Evolutionary conservation across 2,797 vertebrate genomes (phyloP).

Genomic region (Myotis vivesi): DNA sequence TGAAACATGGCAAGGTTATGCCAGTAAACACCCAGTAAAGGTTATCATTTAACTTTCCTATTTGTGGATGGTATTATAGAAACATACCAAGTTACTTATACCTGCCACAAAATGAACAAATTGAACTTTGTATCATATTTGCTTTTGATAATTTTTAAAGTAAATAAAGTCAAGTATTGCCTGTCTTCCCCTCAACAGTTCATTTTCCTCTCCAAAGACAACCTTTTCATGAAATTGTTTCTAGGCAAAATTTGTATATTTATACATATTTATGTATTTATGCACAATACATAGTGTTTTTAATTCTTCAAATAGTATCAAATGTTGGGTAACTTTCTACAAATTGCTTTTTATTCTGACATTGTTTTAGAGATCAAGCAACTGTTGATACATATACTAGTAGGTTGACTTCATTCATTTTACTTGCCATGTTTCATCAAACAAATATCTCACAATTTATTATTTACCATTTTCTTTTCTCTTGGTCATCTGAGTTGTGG

Average conservation of each 20-base stretch:
- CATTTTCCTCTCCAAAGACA: background rate
- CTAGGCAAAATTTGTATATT: background rate
- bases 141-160: conserved; percentile 11
- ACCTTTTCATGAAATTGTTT: background rate
- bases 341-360: background rate
- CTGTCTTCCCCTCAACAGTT: background rate
- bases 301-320: background rate
- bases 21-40: no score
- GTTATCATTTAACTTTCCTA: background rate
- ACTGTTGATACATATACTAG: background rate
- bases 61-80: background rate
- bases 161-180: background rate
- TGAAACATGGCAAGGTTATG: background rate
- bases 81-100: background rate
- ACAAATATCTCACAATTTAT: background rate
- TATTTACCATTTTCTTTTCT: background rate
- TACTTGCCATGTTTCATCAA: background rate
- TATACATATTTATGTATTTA: background rate
- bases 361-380: background rate
- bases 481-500: background rate
- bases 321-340: background rate
- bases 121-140: background rate
- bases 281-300: background rate
- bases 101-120: background rate
- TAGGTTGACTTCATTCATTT: background rate